Base-by-base conservation (phyloP, 2,113 vertebrate species). In the Phodopus roborovskii region DNA sequence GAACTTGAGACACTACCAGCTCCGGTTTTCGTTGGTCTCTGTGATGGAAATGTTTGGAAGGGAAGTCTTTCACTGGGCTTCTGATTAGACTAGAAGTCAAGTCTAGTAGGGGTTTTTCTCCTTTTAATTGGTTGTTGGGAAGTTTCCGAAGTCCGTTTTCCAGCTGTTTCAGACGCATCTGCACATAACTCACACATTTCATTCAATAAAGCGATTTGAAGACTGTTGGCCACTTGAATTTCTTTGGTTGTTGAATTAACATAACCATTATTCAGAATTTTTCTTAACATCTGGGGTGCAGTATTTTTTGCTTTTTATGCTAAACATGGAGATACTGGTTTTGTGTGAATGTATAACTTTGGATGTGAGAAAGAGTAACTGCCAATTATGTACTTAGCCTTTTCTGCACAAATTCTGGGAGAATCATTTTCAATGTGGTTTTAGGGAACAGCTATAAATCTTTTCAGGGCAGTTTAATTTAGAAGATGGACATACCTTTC, bases 161-260 rank as follows among this genome's bases (percentile, higher is more conserved):
- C 98, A 98, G 97, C 98, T 99, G 98, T 98, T 98, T 98, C 98
- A 98, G 98, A 98, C 98, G 98, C 98, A 98, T 98, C 98, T 98
- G 98, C 98, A 99, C 98, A 98, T 98, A 98, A 98, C 98, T 98
- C 98, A 98, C 98, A 98, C 97, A 82, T 98, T 99, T 99, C 98
- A 99, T 99, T 99, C 98, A 99, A 99, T 99, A 99, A 99, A 99
- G 98, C 98, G 97, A 99, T 99, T 99, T 99, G 98, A 98, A 99
- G 98, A 99, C 98, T 98, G 98, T 99, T 99, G 98, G 97, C 98
- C 97, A 98, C 96, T 98, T 98, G 97, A 98, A 98, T 98, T 98
- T 99, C 97, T 99, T 98, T 98, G 97, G 77, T 94, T 94, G 98
- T 98, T 97, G 85, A 93, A 58, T 94, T 95, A 94, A 28, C 24